phyloP scores from a whole-genome alignment of 2,113 vertebrate species.

The Turdus rufiventris region DNA sequence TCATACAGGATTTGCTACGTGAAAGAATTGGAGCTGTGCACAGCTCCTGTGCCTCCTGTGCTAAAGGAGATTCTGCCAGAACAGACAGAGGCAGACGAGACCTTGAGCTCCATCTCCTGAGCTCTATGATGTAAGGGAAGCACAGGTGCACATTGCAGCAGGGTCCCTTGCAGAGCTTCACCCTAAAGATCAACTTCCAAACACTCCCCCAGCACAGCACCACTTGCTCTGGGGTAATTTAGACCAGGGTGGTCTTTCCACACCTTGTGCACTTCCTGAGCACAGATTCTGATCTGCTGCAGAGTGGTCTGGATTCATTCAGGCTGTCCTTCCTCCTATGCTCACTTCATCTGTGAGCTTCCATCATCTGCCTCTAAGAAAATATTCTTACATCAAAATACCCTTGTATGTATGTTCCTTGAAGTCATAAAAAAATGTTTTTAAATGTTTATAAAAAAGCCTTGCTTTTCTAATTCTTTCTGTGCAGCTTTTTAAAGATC shows the following conservation, averaged over 20 bases:
- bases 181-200: neutral
- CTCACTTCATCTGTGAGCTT: neutral
- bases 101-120: neutral
- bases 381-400: neutral
- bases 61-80: neutral
- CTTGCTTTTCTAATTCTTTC: neutral
- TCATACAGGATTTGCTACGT: rapidly evolving
- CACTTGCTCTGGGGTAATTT: neutral
- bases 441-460: neutral
- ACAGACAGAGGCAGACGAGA: neutral
- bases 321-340: neutral
- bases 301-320: neutral
- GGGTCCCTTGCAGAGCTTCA: neutral
- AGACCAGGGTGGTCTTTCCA: neutral
- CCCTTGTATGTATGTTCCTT: neutral
- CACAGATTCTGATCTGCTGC: neutral
- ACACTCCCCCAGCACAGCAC: neutral
- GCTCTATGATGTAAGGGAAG: neutral
- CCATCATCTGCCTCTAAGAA: neutral
- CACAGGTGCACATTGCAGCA: neutral
- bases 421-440: rapidly evolving
- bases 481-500: neutral
- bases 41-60: neutral
- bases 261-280: neutral
- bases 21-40: neutral